Conservation (phyloP, 2,797 vertebrate genomes). For the Eutrigla gurnardus region DNA sequence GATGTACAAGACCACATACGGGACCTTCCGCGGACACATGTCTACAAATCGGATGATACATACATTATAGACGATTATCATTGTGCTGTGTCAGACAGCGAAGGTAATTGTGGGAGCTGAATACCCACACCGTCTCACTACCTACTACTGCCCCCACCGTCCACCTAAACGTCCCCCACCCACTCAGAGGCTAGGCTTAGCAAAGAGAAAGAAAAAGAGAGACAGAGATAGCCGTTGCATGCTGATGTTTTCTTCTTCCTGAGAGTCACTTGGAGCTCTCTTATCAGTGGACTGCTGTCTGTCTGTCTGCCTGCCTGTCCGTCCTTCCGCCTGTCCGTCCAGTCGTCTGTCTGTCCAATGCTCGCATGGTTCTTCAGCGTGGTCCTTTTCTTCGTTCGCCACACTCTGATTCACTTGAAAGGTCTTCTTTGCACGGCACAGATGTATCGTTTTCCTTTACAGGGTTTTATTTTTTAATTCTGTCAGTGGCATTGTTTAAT, state of each 20-base stretch:
- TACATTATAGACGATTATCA: slow-evolving; percentile 99
- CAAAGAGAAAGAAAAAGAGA: slow-evolving; percentile 72
- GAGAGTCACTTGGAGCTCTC: slow-evolving; percentile 79
- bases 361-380: slow-evolving; percentile 79
- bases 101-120: slow-evolving; percentile 96
- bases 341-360: slow-evolving; percentile 77
- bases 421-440: slow-evolving; percentile 77
- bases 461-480: slow-evolving; percentile 57
- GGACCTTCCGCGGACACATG: slow-evolving; percentile 95
- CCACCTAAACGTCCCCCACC: slow-evolving; percentile 86
- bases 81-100: slow-evolving; percentile 99
- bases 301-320: slow-evolving; percentile 83
- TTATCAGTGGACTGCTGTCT: slow-evolving; percentile 83
- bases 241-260: slow-evolving; percentile 82
- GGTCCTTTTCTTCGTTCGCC: slow-evolving; percentile 70
- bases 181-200: slow-evolving; percentile 84
- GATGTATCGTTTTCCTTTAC: slow-evolving; percentile 64
- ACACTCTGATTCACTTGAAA: slow-evolving; percentile 75
- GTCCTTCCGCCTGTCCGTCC: slow-evolving; percentile 79
- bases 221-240: slow-evolving; percentile 84
- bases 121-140: slow-evolving; percentile 82
- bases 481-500: slow-evolving; percentile 53
- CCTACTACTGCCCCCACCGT: slow-evolving; percentile 81
- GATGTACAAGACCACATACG: slow-evolving; percentile 97
- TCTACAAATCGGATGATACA: slow-evolving; percentile 97